These are phyloP conservation scores for Bostrychus sinensis DNA, from an alignment of 2,113 vertebrate species.

Conservation along the genomic window DNA sequence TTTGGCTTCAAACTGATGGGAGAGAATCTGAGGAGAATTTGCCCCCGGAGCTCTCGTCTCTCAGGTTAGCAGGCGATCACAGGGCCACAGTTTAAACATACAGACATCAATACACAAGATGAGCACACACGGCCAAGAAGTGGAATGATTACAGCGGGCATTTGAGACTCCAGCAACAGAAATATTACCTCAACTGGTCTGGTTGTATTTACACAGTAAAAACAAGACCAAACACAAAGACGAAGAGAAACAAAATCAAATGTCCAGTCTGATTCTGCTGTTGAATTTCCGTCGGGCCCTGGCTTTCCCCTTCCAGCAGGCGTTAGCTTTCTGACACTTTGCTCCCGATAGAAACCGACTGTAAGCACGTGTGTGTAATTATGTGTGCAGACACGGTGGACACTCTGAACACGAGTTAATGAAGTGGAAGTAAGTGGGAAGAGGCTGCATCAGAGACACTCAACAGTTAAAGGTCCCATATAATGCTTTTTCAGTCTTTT, in stretches of 20 bases:
- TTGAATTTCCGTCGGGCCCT: not conserved
- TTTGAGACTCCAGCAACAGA: not conserved
- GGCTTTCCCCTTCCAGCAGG: not conserved
- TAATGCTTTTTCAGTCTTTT: too few relatives aligned
- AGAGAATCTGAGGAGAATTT: constrained; percentile 2
- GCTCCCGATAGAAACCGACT: not conserved
- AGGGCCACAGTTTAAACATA: constrained; percentile 1
- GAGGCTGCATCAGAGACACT: not conserved
- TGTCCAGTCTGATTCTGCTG: not conserved
- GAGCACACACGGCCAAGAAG: not conserved
- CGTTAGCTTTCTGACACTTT: not conserved
- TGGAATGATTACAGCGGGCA: not conserved
- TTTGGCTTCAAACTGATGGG: constrained; percentile 1
- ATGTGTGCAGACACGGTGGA: not conserved
- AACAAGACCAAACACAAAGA: not conserved
- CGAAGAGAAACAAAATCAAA: too few relatives aligned
- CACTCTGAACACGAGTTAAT: not conserved
- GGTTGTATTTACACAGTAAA: not conserved
- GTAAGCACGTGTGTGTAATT: not conserved
- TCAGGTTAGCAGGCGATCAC: not conserved
- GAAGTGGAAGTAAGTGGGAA: not conserved
- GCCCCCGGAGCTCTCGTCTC: not conserved
- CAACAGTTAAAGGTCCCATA: too few relatives aligned
- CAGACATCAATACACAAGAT: not conserved
- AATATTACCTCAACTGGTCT: not conserved